These are phyloP conservation scores for Trichonephila clavipes DNA, from an alignment of 1,140 invertebrate species.

Conservation along the genomic window DNA sequence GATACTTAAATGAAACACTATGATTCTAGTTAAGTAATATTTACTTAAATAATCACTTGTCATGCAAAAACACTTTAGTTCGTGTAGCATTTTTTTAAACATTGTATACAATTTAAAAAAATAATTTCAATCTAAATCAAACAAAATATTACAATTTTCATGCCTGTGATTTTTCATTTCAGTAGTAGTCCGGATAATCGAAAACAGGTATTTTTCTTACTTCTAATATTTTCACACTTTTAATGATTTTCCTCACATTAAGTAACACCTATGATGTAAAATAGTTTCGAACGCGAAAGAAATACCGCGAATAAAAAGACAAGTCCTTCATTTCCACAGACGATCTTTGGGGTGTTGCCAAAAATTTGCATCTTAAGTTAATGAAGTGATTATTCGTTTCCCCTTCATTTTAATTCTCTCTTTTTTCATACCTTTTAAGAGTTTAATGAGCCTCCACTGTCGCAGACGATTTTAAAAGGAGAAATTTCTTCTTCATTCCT, in stretches of 20 bases:
- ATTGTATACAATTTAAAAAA: not conserved
- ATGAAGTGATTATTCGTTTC: conserved; percentile 61
- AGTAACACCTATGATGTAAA: not conserved
- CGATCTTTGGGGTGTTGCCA: conserved; percentile 57
- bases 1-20: too few species aligned
- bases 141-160: not conserved
- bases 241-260: not conserved
- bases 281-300: not conserved
- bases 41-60: too few species aligned
- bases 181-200: not conserved
- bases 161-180: not conserved
- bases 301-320: conserved; percentile 2
- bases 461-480: conserved; percentile 15
- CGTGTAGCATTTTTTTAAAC: too few species aligned
- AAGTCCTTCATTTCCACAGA: conserved; percentile 1
- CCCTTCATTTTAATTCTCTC: conserved; percentile 40
- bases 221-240: not conserved
- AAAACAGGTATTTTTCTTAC: not conserved
- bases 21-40: too few species aligned
- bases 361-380: conserved; percentile 60
- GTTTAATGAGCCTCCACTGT: conserved; percentile 39
- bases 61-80: too few species aligned
- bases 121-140: not conserved
- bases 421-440: conserved; percentile 47
- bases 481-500: not conserved